Conservation (phyloP, 2,888 invertebrate species). For the Macropis europaea region DNA sequence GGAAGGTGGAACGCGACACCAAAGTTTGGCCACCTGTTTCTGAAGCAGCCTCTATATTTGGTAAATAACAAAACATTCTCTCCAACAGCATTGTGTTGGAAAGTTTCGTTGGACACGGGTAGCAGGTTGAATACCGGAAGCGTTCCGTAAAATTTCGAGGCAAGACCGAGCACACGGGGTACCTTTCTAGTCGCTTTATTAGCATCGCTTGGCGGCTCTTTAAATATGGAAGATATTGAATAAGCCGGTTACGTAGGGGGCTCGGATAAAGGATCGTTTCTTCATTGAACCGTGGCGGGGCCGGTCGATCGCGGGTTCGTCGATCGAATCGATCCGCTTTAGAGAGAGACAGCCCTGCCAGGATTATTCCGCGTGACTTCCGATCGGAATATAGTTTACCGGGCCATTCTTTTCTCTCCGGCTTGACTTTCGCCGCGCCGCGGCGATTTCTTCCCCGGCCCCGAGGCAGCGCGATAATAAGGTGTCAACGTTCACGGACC, state of each 20-base stretch:
- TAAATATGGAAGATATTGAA: conserved; percentile 52
- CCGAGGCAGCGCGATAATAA: conserved; percentile 70
- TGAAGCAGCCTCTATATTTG: too few relatives aligned
- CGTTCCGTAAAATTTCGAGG: too few relatives aligned
- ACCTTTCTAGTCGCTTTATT: conserved; percentile 39
- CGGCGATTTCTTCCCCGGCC: conserved; percentile 40
- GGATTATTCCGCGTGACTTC: conserved; percentile 67
- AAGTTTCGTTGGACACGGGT: too few relatives aligned
- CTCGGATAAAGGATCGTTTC: conserved; percentile 57
- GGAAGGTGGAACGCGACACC: too few relatives aligned
- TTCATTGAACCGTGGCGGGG: conserved; percentile 56
- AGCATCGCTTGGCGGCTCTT: conserved; percentile 22
- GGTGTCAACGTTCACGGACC: conserved; percentile 73
- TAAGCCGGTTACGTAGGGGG: conserved; percentile 44
- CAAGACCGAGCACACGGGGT: too few relatives aligned
- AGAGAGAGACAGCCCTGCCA: conserved; percentile 31
- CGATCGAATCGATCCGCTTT: conserved; percentile 53
- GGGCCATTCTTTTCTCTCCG: conserved; percentile 57
- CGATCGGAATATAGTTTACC: conserved; percentile 63
- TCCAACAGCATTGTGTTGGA: too few relatives aligned
- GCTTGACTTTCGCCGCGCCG: conserved; percentile 60
- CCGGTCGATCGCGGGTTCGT: conserved; percentile 38
- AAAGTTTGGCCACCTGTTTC: too few relatives aligned
- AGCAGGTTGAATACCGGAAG: too few relatives aligned
- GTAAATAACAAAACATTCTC: too few relatives aligned